Conservation (phyloP, 2,888 invertebrate species). For the Platycheirus albimanus region DNA sequence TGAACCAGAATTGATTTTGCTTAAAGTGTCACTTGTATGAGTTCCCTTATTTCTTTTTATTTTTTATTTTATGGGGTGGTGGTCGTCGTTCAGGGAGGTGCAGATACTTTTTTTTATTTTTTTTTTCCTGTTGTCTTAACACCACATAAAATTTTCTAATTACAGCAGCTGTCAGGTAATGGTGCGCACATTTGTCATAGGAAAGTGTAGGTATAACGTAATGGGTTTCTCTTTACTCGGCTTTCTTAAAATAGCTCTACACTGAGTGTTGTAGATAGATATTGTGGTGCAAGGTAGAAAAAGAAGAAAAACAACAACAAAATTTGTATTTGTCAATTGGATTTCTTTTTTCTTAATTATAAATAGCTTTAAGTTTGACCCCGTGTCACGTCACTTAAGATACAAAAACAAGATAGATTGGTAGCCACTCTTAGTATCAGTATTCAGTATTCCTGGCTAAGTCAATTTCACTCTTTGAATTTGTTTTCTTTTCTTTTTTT, state of each 20-base stretch:
- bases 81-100: not conserved
- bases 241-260: conserved; percentile 54
- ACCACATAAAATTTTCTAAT: conserved; percentile 24
- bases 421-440: too few species aligned
- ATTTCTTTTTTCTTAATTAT: conserved; percentile 26
- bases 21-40: conserved; percentile 65
- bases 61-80: not conserved
- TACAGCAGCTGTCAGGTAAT: conserved; percentile 58
- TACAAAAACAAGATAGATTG: not conserved
- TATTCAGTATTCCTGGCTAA: not conserved
- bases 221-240: conserved; percentile 45
- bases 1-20: conserved; percentile 52
- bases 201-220: conserved; percentile 37
- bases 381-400: conserved; percentile 63
- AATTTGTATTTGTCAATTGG: conserved; percentile 17
- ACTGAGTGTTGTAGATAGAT: conserved; percentile 1
- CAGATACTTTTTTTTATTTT: too few species aligned
- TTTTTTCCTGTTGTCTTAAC: conserved; percentile 11
- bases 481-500: not conserved
- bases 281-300: conserved; percentile 19
- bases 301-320: conserved; percentile 12
- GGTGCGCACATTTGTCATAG: conserved; percentile 68
- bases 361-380: conserved; percentile 53
- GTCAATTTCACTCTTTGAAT: conserved; percentile 34
- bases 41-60: conserved; percentile 48